phyloP scores from a whole-genome alignment of 2,113 vertebrate genomes.

The Callipepla californica region DNA sequence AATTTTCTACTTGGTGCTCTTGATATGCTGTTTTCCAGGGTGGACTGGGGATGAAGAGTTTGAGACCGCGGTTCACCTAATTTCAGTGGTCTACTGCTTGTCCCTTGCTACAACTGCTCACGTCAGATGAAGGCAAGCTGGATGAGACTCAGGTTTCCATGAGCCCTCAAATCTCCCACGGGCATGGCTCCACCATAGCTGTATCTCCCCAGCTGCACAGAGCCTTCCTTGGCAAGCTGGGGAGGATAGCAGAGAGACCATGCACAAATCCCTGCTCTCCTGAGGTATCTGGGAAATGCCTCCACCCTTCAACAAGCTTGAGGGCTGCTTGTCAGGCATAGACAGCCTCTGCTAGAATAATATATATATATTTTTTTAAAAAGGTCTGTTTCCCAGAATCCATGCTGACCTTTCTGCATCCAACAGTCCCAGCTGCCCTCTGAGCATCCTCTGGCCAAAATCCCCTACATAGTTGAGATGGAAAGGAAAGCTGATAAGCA shows the following conservation, averaged over 20 bases:
- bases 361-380: too few species aligned
- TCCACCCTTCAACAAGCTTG: not conserved
- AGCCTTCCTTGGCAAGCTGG: not conserved
- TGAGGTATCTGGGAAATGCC: not conserved
- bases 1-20: not conserved
- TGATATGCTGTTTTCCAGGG: not conserved
- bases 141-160: fast-evolving
- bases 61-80: not conserved
- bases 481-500: not conserved
- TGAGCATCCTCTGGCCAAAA: not conserved
- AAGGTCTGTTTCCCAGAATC: not conserved
- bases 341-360: not conserved
- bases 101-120: not conserved
- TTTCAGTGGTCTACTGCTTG: not conserved
- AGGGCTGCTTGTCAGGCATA: not conserved
- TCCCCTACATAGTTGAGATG: not conserved
- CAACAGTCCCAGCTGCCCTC: not conserved
- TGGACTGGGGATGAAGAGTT: not conserved
- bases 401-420: not conserved
- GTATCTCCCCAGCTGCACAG: not conserved
- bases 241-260: not conserved
- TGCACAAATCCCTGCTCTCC: not conserved
- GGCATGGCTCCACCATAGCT: not conserved
- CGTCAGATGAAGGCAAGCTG: not conserved
- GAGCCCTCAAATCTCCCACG: not conserved